Conservation (phyloP, 2,888 invertebrate species). For the Coronaproctus castanopsis region DNA sequence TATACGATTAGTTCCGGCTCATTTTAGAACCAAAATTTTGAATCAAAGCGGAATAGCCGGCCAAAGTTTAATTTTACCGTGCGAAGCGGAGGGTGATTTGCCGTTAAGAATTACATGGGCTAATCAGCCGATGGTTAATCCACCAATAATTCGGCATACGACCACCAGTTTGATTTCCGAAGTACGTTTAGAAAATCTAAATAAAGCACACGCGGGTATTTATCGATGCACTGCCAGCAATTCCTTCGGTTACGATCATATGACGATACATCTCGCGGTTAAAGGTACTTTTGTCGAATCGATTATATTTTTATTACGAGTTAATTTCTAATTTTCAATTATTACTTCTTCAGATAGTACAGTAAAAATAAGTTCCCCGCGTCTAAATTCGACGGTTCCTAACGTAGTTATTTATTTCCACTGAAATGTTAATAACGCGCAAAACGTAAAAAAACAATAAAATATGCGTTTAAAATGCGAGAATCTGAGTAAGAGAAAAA, state of each 20-base stretch:
- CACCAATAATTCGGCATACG: constrained; percentile 19
- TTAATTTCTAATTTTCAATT: not conserved
- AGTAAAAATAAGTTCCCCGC: no score
- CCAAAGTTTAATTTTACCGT: constrained; percentile 18
- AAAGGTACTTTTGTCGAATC: constrained; percentile 29
- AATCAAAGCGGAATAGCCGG: constrained; percentile 21
- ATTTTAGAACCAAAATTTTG: constrained; percentile 19
- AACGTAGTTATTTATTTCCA: no score
- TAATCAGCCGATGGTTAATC: constrained; percentile 16
- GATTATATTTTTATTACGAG: not conserved
- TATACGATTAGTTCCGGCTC: constrained; percentile 30
- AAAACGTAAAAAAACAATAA: no score
- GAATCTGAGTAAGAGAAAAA: no score
- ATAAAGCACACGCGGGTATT: constrained; percentile 23
- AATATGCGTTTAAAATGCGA: no score
- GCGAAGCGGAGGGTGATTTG: constrained; percentile 22
- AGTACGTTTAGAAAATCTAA: constrained; percentile 22
- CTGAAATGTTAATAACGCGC: no score
- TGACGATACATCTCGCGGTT: constrained; percentile 29
- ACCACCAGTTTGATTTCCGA: constrained; percentile 26
- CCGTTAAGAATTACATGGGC: constrained; percentile 21
- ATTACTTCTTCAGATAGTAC: no score
- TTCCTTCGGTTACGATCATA: constrained; percentile 29
- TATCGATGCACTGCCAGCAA: constrained; percentile 31
- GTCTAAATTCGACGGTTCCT: no score